Evolutionary conservation across 1,140 invertebrate genomes (phyloP).

Genomic region (Belonocnema kinseyi): DNA sequence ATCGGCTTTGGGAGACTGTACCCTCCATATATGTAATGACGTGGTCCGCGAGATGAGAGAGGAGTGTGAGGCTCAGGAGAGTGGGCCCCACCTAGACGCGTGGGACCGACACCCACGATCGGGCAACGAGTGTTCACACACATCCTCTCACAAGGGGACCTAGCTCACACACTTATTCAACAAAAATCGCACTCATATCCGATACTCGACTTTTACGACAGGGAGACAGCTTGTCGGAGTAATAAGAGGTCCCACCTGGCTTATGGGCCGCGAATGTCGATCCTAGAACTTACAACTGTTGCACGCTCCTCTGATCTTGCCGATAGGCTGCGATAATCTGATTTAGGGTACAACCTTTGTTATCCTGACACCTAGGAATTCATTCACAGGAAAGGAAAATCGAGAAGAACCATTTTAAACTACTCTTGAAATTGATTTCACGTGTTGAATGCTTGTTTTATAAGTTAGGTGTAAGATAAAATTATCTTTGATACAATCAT

Average conservation of each 20-base stretch:
- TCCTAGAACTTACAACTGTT: slow-evolving; percentile 31
- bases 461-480: too few species aligned
- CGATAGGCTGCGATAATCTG: slow-evolving; percentile 33
- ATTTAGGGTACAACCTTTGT: slow-evolving; percentile 28
- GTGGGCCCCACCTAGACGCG: slow-evolving; percentile 60
- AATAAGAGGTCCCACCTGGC: slow-evolving; percentile 45
- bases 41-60: slow-evolving; percentile 33
- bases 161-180: slow-evolving; percentile 34
- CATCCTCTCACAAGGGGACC: slow-evolving; percentile 24
- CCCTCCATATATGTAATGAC: slow-evolving; percentile 49
- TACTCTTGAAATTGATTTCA: too few species aligned
- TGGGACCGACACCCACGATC: slow-evolving; percentile 63
- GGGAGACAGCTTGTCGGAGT: slow-evolving; percentile 44
- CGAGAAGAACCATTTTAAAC: too few species aligned
- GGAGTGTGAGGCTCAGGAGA: slow-evolving; percentile 42
- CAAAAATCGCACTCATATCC: slow-evolving; percentile 34
- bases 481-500: too few species aligned
- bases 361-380: slow-evolving; percentile 3
- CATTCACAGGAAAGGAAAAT: not conserved
- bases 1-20: slow-evolving; percentile 44
- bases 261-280: slow-evolving; percentile 28
- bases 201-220: slow-evolving; percentile 47
- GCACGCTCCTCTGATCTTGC: slow-evolving; percentile 39
- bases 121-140: slow-evolving; percentile 37
- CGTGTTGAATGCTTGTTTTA: too few species aligned